Evolutionary conservation across 2,888 invertebrate species (phyloP).

Genomic region (Stratiomys singularior): DNA sequence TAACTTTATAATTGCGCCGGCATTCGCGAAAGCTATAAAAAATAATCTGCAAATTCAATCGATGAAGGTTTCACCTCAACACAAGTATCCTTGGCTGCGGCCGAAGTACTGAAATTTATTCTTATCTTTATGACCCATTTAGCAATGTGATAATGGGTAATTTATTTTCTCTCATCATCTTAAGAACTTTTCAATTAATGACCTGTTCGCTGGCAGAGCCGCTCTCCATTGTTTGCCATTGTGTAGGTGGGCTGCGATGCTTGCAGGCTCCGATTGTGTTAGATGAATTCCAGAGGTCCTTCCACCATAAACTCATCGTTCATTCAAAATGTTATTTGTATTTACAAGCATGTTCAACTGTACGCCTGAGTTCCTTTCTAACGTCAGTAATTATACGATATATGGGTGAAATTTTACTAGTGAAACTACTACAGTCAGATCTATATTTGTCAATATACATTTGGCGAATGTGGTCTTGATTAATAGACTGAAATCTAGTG

Average conservation of each 20-base stretch:
- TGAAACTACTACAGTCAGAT: neutral
- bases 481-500: neutral
- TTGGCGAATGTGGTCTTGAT: neutral
- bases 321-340: neutral
- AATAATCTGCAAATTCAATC: too few relatives aligned
- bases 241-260: neutral
- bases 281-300: neutral
- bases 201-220: neutral
- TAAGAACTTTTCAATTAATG: neutral
- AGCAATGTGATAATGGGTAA: conserved; percentile 26
- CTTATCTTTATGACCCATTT: conserved; percentile 5
- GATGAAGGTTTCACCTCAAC: too few relatives aligned
- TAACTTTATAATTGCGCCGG: neutral
- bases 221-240: neutral
- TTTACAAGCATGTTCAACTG: neutral
- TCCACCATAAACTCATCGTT: too few relatives aligned
- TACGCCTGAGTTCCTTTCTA: neutral
- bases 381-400: neutral
- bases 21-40: neutral
- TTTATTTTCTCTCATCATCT: neutral
- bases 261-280: neutral
- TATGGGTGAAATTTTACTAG: neutral
- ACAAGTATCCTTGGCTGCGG: too few relatives aligned
- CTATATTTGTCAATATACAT: neutral
- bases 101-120: too few relatives aligned